phyloP scores from a whole-genome alignment of 2,888 invertebrate genomes.

The Amiota communis region DNA sequence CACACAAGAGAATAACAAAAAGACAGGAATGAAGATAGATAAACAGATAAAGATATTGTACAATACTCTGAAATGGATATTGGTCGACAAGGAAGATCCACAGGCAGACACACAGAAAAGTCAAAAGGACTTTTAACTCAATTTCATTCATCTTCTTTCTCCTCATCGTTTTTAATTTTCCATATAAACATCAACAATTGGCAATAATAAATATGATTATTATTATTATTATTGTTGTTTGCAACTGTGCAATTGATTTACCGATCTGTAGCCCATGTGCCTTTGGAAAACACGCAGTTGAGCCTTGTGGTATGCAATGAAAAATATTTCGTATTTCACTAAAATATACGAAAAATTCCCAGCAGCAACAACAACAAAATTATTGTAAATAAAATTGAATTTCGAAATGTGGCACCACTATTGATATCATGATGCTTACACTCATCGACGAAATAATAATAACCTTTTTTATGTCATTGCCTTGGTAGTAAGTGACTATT shows the following conservation, averaged over 20 bases:
- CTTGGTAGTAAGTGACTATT: too few species aligned
- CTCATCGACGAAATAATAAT: too few species aligned
- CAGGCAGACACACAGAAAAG: too few species aligned
- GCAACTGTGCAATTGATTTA: constrained; percentile 15
- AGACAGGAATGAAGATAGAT: too few species aligned
- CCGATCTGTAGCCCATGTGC: not conserved
- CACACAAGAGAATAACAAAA: too few species aligned
- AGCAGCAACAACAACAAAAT: not conserved
- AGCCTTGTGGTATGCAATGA: not conserved
- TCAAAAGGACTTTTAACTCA: too few species aligned
- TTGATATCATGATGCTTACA: not conserved
- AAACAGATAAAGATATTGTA: too few species aligned
- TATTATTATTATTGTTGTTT: not conserved
- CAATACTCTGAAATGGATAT: too few species aligned
- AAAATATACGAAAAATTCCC: not conserved
- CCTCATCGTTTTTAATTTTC: not conserved
- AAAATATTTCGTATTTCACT: not conserved
- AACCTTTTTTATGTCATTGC: too few species aligned
- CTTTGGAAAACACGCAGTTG: not conserved
- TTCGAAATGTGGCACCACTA: too few species aligned
- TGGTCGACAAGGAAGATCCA: too few species aligned
- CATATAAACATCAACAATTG: not conserved
- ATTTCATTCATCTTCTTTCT: not conserved
- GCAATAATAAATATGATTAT: constrained; percentile 19
- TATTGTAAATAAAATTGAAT: not conserved